Conservation (phyloP, 2,797 vertebrate species). For the Cheirogaleus major region DNA sequence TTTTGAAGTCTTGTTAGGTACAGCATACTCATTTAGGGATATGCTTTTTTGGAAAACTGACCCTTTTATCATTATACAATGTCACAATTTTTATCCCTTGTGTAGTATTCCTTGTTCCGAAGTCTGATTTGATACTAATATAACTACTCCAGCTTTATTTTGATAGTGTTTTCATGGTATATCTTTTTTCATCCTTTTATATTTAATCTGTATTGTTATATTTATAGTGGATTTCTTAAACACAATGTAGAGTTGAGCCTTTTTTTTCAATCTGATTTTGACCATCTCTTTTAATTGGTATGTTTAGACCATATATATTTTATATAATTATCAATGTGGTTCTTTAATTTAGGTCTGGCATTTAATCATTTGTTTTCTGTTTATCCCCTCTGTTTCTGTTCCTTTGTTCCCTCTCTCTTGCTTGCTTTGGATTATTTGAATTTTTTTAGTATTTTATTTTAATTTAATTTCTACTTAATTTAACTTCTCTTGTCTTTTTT, state of each 20-base stretch:
- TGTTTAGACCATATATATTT: not conserved
- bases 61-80: not conserved
- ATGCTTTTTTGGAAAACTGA: not conserved
- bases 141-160: not conserved
- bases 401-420: not conserved
- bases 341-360: not conserved
- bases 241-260: not conserved
- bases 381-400: not conserved
- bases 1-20: not conserved
- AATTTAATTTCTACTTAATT: not conserved
- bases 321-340: not conserved
- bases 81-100: not conserved
- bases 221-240: not conserved
- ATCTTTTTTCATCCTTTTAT: not conserved
- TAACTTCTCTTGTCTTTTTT: not conserved
- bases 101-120: not conserved
- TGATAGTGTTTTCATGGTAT: not conserved
- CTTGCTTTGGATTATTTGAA: not conserved
- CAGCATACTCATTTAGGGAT: not conserved
- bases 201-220: not conserved
- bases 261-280: slow-evolving; percentile 28
- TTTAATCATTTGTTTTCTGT: not conserved
- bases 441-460: not conserved
- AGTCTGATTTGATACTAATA: not conserved
- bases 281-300: not conserved